Evolutionary conservation across 2,113 vertebrate species (phyloP), one percentile per base, ranked within the genome.

Genomic region (Pangasianodon hypophthalmus): DNA sequence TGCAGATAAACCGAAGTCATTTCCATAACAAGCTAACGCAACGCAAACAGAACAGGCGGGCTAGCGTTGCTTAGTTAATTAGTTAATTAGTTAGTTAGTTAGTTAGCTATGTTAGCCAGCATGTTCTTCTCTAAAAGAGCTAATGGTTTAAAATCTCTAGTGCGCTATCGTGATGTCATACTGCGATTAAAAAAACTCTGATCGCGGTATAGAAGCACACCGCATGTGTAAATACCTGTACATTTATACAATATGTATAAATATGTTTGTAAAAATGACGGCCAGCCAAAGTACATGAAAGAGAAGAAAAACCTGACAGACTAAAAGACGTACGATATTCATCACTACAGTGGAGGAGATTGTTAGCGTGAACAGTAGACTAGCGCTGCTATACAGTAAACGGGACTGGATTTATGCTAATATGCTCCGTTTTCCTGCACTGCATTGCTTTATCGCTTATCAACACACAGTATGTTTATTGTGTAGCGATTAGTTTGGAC

Each of bases 391-490:
- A 5, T 67, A 62, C n/a, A 46, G 41, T 32, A 29, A 88, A n/a
- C 85, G 75, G 87, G 29, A 44, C 50, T 62, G 44, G 86, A 77
- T 84, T 56, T 89, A 54, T 67, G 79, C 85, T 87, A 84, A 87
- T n/a, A n/a, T 29, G 48, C 41, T 77, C 75, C 3, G 54, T 37
- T 81, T 54, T 71, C 69, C 69, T 71, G 90, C 75, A 86, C 86
- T 84, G 87, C 26, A n/a, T 81, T 79, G 50, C 69, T 71, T 81
- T 10, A 82, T 19, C 2, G 37, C 37, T 37, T 37, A 32, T 54
- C 3, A 50, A 80, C 79, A 82, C 79, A 54, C 50, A 29, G 46
- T 14, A 80, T 2, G 24, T 18, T 16, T 32, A 18, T 19, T n/a
- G n/a, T 54, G 79, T 32, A 82, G 79, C 19, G 29, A 0, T 48